Evolutionary conservation across 2,113 vertebrate genomes (phyloP).

Genomic region (Zosterops japonicus): DNA sequence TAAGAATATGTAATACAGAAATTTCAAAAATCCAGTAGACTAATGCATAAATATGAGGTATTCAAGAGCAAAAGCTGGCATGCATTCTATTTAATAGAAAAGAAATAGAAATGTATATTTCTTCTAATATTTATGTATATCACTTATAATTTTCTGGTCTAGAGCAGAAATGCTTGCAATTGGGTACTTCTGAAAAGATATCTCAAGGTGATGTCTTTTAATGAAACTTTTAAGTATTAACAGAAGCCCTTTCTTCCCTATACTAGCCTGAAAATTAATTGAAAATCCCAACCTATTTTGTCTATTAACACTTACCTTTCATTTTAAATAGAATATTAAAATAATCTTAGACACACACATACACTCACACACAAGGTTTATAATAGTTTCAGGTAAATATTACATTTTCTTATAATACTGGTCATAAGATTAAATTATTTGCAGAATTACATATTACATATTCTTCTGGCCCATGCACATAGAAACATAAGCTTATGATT

Average conservation of each 20-base stretch:
- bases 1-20: not conserved
- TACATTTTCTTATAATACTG: not conserved
- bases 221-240: not conserved
- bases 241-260: not conserved
- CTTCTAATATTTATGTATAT: not conserved
- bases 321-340: not conserved
- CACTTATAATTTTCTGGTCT: not conserved
- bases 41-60: not conserved
- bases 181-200: not conserved
- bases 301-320: not conserved
- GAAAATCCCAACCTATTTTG: not conserved
- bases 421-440: not conserved
- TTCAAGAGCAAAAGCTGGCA: not conserved
- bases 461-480: not conserved
- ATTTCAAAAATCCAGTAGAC: not conserved
- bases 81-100: not conserved
- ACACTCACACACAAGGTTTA: accelerated
- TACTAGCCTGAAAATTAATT: not conserved
- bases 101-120: not conserved
- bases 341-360: not conserved
- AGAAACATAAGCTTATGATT: not conserved
- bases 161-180: not conserved
- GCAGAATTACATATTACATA: not conserved
- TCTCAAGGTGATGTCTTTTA: not conserved
- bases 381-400: not conserved